A percentile compares a stretch with the other conserved stretches of the same genome.
These are phyloP conservation scores for Spodoptera exigua DNA, from an alignment of 2,888 invertebrate genomes.

Conservation along the genomic window DNA sequence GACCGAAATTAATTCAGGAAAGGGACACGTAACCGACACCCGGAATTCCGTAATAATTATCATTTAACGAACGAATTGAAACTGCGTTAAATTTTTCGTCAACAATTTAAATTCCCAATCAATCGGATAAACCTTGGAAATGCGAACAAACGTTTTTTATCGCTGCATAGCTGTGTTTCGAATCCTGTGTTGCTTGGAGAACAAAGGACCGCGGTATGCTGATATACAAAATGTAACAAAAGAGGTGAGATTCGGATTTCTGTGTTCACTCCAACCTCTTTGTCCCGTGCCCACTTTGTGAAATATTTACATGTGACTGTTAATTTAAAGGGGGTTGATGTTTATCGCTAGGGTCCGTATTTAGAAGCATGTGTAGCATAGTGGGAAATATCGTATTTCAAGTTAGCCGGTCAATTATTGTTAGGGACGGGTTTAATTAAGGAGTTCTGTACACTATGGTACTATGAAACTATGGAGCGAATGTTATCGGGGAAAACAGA, in stretches of 20 bases:
- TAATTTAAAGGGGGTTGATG: conserved; percentile 52
- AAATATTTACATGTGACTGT: conserved; percentile 47
- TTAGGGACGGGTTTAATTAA: conserved; percentile 38
- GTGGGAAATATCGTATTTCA: conserved; percentile 39
- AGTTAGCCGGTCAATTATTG: conserved; percentile 29
- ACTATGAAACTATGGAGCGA: conserved; percentile 3
- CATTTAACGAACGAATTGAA: not conserved
- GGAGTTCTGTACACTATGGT: conserved; percentile 17
- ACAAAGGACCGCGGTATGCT: conserved; percentile 44
- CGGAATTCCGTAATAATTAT: conserved; percentile 28
- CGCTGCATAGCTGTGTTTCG: conserved; percentile 23
- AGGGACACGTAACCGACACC: conserved; percentile 17
- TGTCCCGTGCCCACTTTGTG: conserved; percentile 40
- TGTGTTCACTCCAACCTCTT: conserved; percentile 30
- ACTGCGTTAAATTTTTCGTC: conserved; percentile 21
- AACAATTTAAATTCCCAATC: conserved; percentile 51
- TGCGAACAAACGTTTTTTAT: conserved; percentile 45
- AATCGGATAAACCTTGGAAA: conserved; percentile 22
- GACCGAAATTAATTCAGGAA: conserved; percentile 16
- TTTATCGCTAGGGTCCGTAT: conserved; percentile 37
- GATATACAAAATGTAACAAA: conserved; percentile 39
- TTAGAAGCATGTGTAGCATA: conserved; percentile 22
- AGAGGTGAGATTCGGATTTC: conserved; percentile 47
- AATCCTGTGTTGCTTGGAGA: conserved; percentile 34
- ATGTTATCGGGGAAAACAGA: too few relatives aligned